Evolutionary conservation across 2,888 invertebrate species (phyloP).

Genomic region (Pyrochroa serraticornis): DNA sequence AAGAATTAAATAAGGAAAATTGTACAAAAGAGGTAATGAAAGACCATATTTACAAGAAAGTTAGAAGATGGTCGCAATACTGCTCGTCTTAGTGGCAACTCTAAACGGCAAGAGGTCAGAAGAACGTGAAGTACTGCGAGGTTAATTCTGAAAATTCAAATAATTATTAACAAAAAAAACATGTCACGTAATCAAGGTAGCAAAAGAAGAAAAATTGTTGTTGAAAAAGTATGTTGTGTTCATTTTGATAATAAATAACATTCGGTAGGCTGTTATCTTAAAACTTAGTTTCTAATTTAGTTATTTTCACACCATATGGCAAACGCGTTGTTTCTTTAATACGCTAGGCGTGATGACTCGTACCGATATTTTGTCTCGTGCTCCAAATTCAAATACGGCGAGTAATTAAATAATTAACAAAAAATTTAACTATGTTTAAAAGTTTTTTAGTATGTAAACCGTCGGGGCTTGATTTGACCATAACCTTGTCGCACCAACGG

Average conservation of each 20-base stretch:
- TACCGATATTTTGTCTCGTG: neutral
- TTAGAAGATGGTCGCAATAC: slow-evolving; percentile 13
- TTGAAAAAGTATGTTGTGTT: slow-evolving; percentile 3
- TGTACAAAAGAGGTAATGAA: slow-evolving; percentile 11
- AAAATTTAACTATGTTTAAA: slow-evolving; percentile 7
- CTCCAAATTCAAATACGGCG: neutral
- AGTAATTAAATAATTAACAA: neutral
- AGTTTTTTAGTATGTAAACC: slow-evolving; percentile 1
- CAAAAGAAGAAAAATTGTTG: slow-evolving; percentile 4
- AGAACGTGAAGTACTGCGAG: slow-evolving; percentile 25
- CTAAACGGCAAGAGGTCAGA: slow-evolving; percentile 17
- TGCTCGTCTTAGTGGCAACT: slow-evolving; percentile 20
- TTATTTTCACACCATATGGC: slow-evolving; percentile 16
- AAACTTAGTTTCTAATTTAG: slow-evolving; percentile 2
- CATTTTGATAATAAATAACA: slow-evolving; percentile 4
- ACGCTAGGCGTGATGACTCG: neutral
- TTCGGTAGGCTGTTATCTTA: slow-evolving; percentile 9
- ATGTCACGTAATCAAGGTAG: too few relatives aligned
- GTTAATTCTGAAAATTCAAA: slow-evolving; percentile 7
- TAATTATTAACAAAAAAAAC: slow-evolving; percentile 11
- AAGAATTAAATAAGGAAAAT: neutral
- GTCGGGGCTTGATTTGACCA: slow-evolving; percentile 14
- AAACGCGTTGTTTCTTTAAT: slow-evolving; percentile 6
- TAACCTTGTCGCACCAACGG: slow-evolving; percentile 27
- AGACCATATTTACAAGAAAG: slow-evolving; percentile 11